Conservation (phyloP, 2,113 vertebrate species). For the Mesembrinibis cayennensis region DNA sequence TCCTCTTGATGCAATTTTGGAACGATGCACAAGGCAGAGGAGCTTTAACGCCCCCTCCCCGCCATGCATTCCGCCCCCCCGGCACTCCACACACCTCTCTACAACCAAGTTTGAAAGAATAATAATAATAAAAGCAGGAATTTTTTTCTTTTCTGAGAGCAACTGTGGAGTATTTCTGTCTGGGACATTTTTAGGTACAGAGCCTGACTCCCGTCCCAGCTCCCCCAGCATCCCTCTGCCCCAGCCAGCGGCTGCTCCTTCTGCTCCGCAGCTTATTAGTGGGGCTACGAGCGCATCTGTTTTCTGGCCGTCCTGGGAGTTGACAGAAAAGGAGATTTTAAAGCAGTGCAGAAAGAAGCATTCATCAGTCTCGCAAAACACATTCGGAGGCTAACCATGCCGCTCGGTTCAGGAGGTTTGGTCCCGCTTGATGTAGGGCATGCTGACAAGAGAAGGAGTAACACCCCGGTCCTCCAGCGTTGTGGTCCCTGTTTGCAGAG, state of each 20-base stretch:
- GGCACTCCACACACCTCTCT: neutral
- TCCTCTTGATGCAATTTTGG: neutral
- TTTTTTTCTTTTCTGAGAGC: neutral
- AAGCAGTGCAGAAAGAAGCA: conserved; percentile 54
- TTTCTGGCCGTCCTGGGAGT: neutral
- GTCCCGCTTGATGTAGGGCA: conserved; percentile 43
- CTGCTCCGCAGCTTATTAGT: neutral
- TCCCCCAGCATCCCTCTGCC: neutral
- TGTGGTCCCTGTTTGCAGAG: neutral
- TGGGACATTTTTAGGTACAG: neutral
- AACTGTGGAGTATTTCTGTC: neutral
- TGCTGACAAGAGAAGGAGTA: conserved; percentile 49
- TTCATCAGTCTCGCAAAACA: conserved; percentile 54
- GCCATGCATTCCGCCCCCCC: fast-evolving
- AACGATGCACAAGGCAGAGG: neutral
- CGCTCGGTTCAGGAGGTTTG: neutral
- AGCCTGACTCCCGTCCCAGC: neutral
- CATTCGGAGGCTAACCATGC: conserved; percentile 5
- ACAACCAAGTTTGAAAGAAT: neutral
- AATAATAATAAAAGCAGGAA: neutral
- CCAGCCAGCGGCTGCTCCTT: neutral
- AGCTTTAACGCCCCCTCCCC: neutral
- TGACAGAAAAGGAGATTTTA: neutral
- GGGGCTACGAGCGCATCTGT: neutral
- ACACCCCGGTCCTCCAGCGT: neutral